Evolutionary conservation across 2,797 vertebrate species (phyloP), one percentile per base, ranked within the genome.

Genomic region (Oreonectes daqikongensis): DNA sequence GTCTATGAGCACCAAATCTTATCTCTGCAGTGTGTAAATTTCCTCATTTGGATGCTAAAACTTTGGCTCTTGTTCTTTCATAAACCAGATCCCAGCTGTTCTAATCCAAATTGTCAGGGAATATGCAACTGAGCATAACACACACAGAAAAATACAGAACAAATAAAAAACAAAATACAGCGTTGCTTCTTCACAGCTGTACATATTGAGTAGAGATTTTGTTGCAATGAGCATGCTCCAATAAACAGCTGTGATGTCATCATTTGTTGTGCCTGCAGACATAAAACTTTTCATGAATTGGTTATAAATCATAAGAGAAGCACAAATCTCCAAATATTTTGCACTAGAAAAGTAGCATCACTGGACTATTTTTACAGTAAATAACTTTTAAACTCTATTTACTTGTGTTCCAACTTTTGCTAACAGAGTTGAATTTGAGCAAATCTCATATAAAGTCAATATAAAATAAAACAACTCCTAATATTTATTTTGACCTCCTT

Each of bases 31-130:
- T 35, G 52, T 77, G 42, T 67, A 67, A 40, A 61, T 72, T 61
- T 69, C 42, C 75, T 66, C 63, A 40, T 55, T 64, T 72, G 67
- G 42, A 38, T 72, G 75, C 48, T 79, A 81, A 81, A 78, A 71
- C 68, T 52, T 32, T 50, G 69, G 48, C 77, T 65, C 67, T 72
- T 46, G 79, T 78, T 78, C 44, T 30, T 14, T 42, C 64, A 44
- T 67, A 83, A 80, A 82, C 71, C 75, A 44, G 73, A 79, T 78
- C 72, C 75, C 64, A 76, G 72, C 52, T 72, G 79, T 48, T 76
- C 73, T 80, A 71, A 81, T 81, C 70, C 71, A 48, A 44, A 69
- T 50, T 26, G 24, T 55, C 57, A 69, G 44, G 48, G 70, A 64
- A 72, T 46, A 76, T 32, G 59, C 53, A 50, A 71, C 61, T 30